Conservation (phyloP, 2,888 invertebrate species). For the Glyphotaelius pellucidus region DNA sequence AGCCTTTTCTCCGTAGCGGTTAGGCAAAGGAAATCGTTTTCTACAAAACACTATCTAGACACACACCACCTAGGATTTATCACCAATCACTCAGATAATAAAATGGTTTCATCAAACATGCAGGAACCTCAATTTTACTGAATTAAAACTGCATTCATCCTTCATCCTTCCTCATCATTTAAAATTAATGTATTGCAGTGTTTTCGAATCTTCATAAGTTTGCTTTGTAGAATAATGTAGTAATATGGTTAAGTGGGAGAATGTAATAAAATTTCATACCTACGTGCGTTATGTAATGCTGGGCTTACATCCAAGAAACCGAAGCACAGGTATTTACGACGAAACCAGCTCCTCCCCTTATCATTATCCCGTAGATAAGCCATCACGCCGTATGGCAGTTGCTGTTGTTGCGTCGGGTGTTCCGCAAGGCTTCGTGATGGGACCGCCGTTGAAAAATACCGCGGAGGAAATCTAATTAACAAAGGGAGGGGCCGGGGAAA, state of each 20-base stretch:
- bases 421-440: constrained; percentile 7
- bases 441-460: constrained; percentile 36
- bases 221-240: not conserved
- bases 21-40: not conserved
- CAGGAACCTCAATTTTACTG: too few relatives aligned
- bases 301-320: not conserved
- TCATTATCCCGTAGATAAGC: not conserved
- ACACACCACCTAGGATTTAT: not conserved
- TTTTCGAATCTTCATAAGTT: not conserved
- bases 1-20: too few relatives aligned
- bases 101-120: too few relatives aligned
- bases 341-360: not conserved
- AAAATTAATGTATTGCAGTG: not conserved
- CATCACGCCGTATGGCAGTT: constrained; percentile 3
- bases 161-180: too few relatives aligned
- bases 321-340: not conserved
- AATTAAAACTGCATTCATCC: too few relatives aligned
- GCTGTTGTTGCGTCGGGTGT: not conserved
- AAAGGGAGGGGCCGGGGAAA: constrained; percentile 23
- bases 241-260: not conserved
- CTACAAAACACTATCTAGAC: not conserved
- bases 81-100: too few relatives aligned
- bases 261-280: not conserved
- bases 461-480: constrained; percentile 38
- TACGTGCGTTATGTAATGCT: not conserved